phyloP scores from a whole-genome alignment of 2,888 invertebrate genomes.

The Brachyopa scutellaris region DNA sequence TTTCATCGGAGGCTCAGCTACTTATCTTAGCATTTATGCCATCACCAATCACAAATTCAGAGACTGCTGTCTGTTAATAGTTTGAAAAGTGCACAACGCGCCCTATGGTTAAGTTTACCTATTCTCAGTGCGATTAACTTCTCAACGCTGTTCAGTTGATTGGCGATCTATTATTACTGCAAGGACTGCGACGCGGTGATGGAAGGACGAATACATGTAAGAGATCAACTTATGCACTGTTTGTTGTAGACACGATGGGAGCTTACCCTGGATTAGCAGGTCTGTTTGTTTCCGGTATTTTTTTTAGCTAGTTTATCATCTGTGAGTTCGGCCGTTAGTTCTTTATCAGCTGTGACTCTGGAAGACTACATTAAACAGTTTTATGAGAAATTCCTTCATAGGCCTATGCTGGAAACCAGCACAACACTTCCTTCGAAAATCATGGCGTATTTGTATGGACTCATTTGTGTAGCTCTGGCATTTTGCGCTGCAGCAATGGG shows the following conservation, averaged over 20 bases:
- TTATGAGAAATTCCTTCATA: slow-evolving; percentile 81
- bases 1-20: slow-evolving; percentile 89
- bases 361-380: slow-evolving; percentile 90
- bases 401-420: slow-evolving; percentile 80
- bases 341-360: slow-evolving; percentile 93
- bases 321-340: slow-evolving; percentile 94
- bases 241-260: slow-evolving; percentile 89
- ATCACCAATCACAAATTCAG: slow-evolving; percentile 93
- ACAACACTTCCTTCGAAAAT: slow-evolving; percentile 85
- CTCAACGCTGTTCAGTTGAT: slow-evolving; percentile 89
- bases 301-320: slow-evolving; percentile 95
- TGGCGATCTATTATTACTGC: slow-evolving; percentile 93
- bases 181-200: slow-evolving; percentile 90
- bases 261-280: slow-evolving; percentile 91
- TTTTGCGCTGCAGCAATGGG: slow-evolving; percentile 92
- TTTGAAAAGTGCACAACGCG: slow-evolving; percentile 87
- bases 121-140: slow-evolving; percentile 89
- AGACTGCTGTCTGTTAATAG: slow-evolving; percentile 88
- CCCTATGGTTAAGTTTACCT: slow-evolving; percentile 92
- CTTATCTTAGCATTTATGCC: slow-evolving; percentile 91
- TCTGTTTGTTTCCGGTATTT: slow-evolving; percentile 94
- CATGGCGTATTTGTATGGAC: slow-evolving; percentile 88
- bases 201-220: slow-evolving; percentile 84
- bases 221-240: slow-evolving; percentile 91
- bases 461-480: slow-evolving; percentile 90